A percentile compares a stretch with the other conserved stretches of the same genome.
Evolutionary conservation across 2,888 invertebrate genomes (phyloP).

Genomic region (Melikaiella ostensackeni): DNA sequence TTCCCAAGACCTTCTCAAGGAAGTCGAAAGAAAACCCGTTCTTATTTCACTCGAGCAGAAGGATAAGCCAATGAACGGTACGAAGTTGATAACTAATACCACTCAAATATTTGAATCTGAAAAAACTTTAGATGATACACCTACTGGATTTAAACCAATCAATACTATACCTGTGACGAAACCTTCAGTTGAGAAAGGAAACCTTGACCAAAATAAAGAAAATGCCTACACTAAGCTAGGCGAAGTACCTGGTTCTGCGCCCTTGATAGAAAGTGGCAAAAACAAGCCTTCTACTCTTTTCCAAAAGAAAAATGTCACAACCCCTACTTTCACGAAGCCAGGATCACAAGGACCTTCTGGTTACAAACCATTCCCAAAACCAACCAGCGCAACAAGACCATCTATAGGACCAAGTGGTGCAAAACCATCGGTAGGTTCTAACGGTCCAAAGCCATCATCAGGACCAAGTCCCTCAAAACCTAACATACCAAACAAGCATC

Average conservation of each 20-base stretch:
- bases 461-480: not conserved
- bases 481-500: not conserved
- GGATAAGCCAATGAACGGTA: not conserved
- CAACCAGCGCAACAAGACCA: not conserved
- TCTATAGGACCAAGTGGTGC: not conserved
- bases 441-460: not conserved
- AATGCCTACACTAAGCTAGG: constrained; percentile 47
- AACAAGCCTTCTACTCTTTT: not conserved
- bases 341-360: not conserved
- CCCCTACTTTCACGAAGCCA: not conserved
- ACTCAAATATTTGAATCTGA: not conserved
- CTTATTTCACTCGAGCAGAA: not conserved
- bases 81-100: not conserved
- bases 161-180: not conserved
- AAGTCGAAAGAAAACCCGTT: not conserved
- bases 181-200: not conserved
- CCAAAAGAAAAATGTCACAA: constrained; percentile 11
- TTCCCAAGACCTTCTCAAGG: not conserved
- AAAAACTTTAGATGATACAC: not conserved
- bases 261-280: not conserved
- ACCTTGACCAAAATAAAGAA: constrained; percentile 27
- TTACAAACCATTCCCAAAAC: not conserved
- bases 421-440: not conserved
- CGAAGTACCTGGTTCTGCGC: constrained; percentile 32
- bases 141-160: not conserved